These are phyloP conservation scores for Clarias laeviceps DNA, from an alignment of 2,797 vertebrate genomes.

Conservation along the genomic window DNA sequence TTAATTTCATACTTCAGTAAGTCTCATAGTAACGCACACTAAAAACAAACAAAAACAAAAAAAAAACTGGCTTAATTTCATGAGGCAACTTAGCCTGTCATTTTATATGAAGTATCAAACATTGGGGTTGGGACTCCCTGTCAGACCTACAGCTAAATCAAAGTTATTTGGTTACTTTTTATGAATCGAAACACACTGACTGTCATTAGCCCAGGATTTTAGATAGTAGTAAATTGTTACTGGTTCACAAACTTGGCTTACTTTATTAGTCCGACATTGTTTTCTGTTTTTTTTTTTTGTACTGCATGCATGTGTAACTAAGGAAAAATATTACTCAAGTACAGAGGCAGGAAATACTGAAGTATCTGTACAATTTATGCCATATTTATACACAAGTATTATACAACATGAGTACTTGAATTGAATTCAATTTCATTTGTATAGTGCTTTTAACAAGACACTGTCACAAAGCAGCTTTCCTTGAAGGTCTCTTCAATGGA, in stretches of 20 bases:
- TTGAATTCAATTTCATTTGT: no score
- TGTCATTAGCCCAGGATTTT: background rate
- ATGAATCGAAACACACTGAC: no score
- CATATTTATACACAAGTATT: no score
- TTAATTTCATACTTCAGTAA: background rate
- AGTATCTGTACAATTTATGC: background rate
- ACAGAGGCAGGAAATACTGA: background rate
- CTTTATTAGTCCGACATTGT: background rate
- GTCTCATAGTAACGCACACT: background rate
- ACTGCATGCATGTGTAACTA: background rate
- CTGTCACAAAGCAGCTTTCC: background rate
- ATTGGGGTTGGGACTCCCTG: no score
- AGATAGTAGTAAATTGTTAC: background rate
- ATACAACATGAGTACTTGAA: background rate
- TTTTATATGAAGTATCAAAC: no score
- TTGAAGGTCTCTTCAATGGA: background rate
- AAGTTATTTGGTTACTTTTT: no score
- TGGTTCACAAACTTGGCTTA: background rate
- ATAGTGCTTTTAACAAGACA: background rate
- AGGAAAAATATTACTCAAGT: background rate
- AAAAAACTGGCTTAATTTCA: no score
- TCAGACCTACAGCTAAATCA: no score
- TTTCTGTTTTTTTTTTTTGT: background rate
- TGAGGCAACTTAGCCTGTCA: no score
- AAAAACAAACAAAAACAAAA: no score